Evolutionary conservation across 1,140 invertebrate genomes (phyloP).

Genomic region (Elysia chlorotica): DNA sequence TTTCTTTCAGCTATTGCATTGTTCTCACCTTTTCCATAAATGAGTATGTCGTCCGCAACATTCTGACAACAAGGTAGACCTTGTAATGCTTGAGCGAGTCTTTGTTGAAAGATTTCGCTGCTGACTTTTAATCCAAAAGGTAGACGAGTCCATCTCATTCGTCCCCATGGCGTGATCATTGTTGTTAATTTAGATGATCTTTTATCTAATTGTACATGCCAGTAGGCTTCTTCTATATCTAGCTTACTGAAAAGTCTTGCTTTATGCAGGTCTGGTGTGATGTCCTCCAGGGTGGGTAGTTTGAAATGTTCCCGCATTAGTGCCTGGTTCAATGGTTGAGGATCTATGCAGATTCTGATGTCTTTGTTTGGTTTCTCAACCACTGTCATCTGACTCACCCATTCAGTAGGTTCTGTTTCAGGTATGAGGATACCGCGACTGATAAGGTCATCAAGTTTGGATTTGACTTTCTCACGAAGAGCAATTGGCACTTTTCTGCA

Average conservation of each 20-base stretch:
- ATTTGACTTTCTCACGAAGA: background rate
- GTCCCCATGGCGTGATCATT: slow-evolving; percentile 44
- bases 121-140: slow-evolving; percentile 37
- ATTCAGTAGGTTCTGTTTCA: slow-evolving; percentile 39
- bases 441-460: background rate
- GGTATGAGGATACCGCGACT: slow-evolving; percentile 34
- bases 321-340: slow-evolving; percentile 7
- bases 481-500: background rate
- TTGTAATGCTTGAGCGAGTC: slow-evolving; percentile 24
- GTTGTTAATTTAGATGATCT: slow-evolving; percentile 36
- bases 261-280: slow-evolving; percentile 29
- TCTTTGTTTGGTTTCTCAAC: slow-evolving; percentile 21
- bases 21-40: slow-evolving; percentile 18
- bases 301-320: slow-evolving; percentile 8
- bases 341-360: slow-evolving; percentile 25
- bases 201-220: slow-evolving; percentile 45
- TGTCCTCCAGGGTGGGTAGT: slow-evolving; percentile 15
- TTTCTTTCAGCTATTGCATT: slow-evolving; percentile 7
- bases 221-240: slow-evolving; percentile 40
- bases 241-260: slow-evolving; percentile 37
- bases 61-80: slow-evolving; percentile 24
- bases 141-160: slow-evolving; percentile 31
- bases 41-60: slow-evolving; percentile 23
- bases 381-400: slow-evolving; percentile 21
- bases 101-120: slow-evolving; percentile 36